These are phyloP conservation scores for Atopsyche davidsoni DNA, from an alignment of 1,140 invertebrate genomes.

Conservation along the genomic window DNA sequence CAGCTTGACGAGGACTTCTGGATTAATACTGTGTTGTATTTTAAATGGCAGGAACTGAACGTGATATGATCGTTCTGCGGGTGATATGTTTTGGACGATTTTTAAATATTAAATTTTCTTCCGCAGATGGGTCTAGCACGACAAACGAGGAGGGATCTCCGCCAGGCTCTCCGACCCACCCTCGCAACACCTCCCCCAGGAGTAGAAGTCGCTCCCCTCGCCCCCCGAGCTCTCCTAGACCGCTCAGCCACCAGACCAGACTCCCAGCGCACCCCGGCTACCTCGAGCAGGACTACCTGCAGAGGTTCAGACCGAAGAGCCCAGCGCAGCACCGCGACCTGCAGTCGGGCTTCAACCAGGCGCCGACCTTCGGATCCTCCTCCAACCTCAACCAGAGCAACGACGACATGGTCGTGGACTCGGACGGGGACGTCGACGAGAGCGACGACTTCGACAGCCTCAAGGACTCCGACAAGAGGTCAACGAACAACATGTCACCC, in stretches of 20 bases:
- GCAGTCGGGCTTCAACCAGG: constrained; percentile 25
- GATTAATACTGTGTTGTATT: no score
- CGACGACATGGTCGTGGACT: constrained; percentile 51
- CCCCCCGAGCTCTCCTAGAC: constrained; percentile 39
- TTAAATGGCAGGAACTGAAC: no score
- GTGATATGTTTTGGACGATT: no score
- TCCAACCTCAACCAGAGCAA: constrained; percentile 33
- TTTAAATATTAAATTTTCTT: constrained; percentile 33
- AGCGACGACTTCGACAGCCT: constrained; percentile 52
- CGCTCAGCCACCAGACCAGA: constrained; percentile 35
- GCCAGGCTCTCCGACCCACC: constrained; percentile 48
- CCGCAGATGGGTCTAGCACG: constrained; percentile 63
- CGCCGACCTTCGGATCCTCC: constrained; percentile 18
- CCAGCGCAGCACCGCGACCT: constrained; percentile 40
- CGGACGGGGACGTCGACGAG: constrained; percentile 63
- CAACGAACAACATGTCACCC: constrained; percentile 32
- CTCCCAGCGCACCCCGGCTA: constrained; percentile 42
- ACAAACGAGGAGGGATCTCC: constrained; percentile 57
- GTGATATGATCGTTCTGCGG: background rate
- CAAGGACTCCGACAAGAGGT: constrained; percentile 48
- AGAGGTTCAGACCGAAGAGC: constrained; percentile 36
- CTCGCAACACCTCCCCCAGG: constrained; percentile 39
- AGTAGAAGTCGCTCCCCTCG: constrained; percentile 38
- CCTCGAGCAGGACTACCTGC: constrained; percentile 42
- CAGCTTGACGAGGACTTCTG: no score